Evolutionary conservation across 2,797 vertebrate species (phyloP), one percentile per base, ranked within the genome.

Genomic region (Acanthurus lineatus): DNA sequence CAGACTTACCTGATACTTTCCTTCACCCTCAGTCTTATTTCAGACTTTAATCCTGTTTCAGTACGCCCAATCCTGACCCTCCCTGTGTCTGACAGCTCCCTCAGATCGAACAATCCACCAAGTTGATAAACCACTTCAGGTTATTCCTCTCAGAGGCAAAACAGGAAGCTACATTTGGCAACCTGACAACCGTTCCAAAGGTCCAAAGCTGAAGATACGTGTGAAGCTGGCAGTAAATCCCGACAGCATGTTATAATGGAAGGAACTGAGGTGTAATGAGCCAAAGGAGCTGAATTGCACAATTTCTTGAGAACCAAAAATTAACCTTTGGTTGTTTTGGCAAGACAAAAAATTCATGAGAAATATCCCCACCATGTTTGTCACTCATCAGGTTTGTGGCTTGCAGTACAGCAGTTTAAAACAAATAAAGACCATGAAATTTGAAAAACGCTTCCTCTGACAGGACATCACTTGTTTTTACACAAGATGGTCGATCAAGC

Each of bases 31-130:
- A 62, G 81, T 73, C 87, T 90, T 86, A 88, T 87, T 87, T 86
- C 73, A 85, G 78, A 80, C 66, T 63, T 84, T 91, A 91, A 92
- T 91, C 88, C 84, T 0, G 7, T 59, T 77, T 81, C 83, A 66
- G 11, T 69, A 86, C 77, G 61, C 86, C 85, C 85, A 71, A 76
- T 87, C 90, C 89, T 85, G 89, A 89, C 90, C 71, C 89, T 17
- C 86, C 93, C 90, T 56, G n/a, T 73, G n/a, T 65, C 54, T 88
- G 84, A 86, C 88, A 85, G 54, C 73, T 88, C 58, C 76, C 69
- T 72, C 19, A 0, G 28, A 75, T 83, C 79, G 45, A 90, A 74
- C 86, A 57, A 51, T 79, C 79, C 38, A 64, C 54, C 1, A 49
- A 85, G 85, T 45, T 57, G 81, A 81, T 70, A 14, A 84, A 89